Base-by-base conservation (phyloP, 2,888 invertebrate genomes). In the Brachypterus glaber region DNA sequence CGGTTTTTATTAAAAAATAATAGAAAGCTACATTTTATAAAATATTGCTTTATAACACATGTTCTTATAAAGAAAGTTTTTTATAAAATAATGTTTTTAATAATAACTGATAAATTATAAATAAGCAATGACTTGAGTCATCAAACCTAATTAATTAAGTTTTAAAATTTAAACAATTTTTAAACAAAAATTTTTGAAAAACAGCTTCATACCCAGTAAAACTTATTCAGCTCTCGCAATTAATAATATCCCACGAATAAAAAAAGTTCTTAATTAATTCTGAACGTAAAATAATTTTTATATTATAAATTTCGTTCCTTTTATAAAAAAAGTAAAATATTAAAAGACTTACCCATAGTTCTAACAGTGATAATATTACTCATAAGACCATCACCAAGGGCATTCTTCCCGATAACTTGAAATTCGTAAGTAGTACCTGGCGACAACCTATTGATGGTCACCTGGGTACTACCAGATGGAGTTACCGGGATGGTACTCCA, bases 401-500 rank as follows among this genome's bases (percentile, higher is more conserved):
- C 82, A 66, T 96, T 96, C 62, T 91, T 87, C 41, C 95, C 91
- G 54, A 93, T 82, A 40, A 96, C 90, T 73, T 92, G 90, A 68
- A 96, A 95, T 69, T 96, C 93, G 69, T 96, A 95, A 39, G 83
- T 81, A 26, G 90, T 91, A 48, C 87, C 87, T 7, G 93, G 90
- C 51, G 82, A 80, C 44, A 96, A 74, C 45, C 86, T 82, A 66
- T 89, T 90, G 64, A 96, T 87, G 52, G 92, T 91, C 47, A 89
- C 84, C 65, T 78, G 71, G 9, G 92, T 92, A 59, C 87, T 85
- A 48, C 91, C 91, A 37, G 89, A 84, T 2, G 92, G 93, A 30
- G 88, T 87, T 35, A 96, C 93, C 9, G 89, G 87, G 54, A 95
- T 87, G 45, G 89, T 91, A 48, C 84, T 82, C 93, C 93, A 95